Evolutionary conservation across 2,888 invertebrate species (phyloP).

Genomic region (Opisthograptis luteolata): DNA sequence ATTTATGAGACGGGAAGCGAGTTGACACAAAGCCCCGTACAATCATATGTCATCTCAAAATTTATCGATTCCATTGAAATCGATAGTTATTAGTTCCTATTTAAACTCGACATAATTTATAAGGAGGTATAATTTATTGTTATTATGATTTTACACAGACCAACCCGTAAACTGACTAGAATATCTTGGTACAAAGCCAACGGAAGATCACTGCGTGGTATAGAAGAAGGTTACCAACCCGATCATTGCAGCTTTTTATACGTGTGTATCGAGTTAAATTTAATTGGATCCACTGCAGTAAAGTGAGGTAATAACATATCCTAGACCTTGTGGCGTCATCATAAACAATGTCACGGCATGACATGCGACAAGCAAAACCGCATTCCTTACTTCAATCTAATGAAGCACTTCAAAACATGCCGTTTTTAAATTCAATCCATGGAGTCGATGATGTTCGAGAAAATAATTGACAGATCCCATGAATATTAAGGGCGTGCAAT

Average conservation of each 20-base stretch:
- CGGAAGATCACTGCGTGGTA: not conserved
- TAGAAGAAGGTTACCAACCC: constrained; percentile 2
- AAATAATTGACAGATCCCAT: constrained; percentile 60
- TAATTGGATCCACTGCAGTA: constrained; percentile 21
- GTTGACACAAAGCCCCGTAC: constrained; percentile 47
- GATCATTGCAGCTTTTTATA: constrained; percentile 3
- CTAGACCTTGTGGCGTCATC: constrained; percentile 15
- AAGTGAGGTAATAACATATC: constrained; percentile 12
- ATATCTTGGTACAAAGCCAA: constrained; percentile 5
- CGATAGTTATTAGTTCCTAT: constrained; percentile 24
- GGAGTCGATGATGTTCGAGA: constrained; percentile 37
- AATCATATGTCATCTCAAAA: constrained; percentile 38
- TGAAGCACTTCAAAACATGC: constrained; percentile 39
- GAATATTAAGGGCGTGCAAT: constrained; percentile 63
- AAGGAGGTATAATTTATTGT: constrained; percentile 1
- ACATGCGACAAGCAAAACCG: constrained; percentile 13
- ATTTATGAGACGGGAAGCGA: constrained; percentile 57
- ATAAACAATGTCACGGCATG: constrained; percentile 24
- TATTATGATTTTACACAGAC: constrained; percentile 7
- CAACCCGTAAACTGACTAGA: not conserved
- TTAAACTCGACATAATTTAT: constrained; percentile 20
- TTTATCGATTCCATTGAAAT: constrained; percentile 38
- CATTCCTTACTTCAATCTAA: constrained; percentile 32
- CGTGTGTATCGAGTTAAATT: constrained; percentile 17
- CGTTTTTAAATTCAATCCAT: constrained; percentile 41